These are phyloP conservation scores for Agriopis leucophaearia DNA, from an alignment of 2,888 invertebrate species.

Conservation along the genomic window DNA sequence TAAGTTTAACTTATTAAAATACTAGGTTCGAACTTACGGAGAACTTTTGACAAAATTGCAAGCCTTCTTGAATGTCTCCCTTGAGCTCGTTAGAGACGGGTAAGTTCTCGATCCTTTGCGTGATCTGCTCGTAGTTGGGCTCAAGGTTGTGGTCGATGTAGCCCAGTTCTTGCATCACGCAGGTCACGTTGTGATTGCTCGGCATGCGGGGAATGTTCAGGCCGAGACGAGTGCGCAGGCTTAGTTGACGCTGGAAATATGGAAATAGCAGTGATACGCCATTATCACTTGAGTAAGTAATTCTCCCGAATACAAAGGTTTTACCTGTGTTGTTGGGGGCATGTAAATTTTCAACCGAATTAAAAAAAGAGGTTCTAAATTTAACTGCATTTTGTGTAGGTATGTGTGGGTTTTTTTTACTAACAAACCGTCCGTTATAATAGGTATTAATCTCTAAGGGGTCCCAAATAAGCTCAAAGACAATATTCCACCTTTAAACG, in stretches of 20 bases:
- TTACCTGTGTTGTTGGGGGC: no score
- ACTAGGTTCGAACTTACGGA: slow-evolving; percentile 78
- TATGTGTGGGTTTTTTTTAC: no score
- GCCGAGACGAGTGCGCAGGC: slow-evolving; percentile 87
- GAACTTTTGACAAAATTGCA: slow-evolving; percentile 90
- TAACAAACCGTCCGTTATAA: no score
- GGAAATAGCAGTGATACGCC: background rate
- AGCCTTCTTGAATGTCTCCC: slow-evolving; percentile 88
- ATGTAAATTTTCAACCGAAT: no score
- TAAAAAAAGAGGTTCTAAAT: no score
- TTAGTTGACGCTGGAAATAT: slow-evolving; percentile 84
- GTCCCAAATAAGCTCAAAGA: no score
- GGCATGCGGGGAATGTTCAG: slow-evolving; percentile 83
- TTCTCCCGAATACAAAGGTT: background rate
- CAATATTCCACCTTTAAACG: no score
- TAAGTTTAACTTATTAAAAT: no score
- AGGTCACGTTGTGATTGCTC: slow-evolving; percentile 87
- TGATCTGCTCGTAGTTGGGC: slow-evolving; percentile 89
- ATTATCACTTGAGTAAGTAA: background rate
- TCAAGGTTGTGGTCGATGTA: slow-evolving; percentile 89
- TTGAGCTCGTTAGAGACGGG: slow-evolving; percentile 88
- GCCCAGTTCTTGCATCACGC: slow-evolving; percentile 90
- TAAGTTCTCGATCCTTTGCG: slow-evolving; percentile 86
- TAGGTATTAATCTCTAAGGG: no score
- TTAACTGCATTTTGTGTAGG: no score